These are phyloP conservation scores for Pelodiscus sinensis DNA, from an alignment of 2,113 vertebrate species.

Conservation along the genomic window DNA sequence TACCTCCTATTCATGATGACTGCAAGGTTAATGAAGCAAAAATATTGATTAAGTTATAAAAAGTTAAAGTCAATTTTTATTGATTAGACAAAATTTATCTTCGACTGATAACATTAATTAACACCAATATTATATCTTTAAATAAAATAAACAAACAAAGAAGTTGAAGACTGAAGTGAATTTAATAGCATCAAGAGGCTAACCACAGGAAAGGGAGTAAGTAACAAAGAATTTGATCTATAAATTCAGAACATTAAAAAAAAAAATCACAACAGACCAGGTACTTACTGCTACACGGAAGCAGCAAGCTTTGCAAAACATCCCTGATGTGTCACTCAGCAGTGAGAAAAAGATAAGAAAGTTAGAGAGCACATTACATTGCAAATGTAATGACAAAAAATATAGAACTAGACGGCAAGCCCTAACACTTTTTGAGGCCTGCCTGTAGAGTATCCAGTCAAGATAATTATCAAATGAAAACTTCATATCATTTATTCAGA, in stretches of 20 bases:
- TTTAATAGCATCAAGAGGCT: background rate
- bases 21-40: background rate
- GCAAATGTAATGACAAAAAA: background rate
- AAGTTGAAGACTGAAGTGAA: background rate
- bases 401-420: background rate
- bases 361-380: background rate
- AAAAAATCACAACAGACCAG: background rate
- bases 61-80: background rate
- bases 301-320: fast-evolving
- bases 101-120: background rate
- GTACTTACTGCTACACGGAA: background rate
- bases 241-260: background rate
- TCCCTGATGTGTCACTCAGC: background rate
- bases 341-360: background rate
- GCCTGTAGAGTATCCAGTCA: background rate
- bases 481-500: background rate
- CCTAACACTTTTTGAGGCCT: background rate
- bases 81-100: background rate
- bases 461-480: slow-evolving; percentile 1
- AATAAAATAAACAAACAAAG: background rate
- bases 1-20: background rate
- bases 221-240: background rate
- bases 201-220: background rate
- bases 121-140: background rate
- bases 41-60: background rate